Conservation (phyloP, 2,888 invertebrate genomes). For the Himalopsyche kuldschensis region DNA sequence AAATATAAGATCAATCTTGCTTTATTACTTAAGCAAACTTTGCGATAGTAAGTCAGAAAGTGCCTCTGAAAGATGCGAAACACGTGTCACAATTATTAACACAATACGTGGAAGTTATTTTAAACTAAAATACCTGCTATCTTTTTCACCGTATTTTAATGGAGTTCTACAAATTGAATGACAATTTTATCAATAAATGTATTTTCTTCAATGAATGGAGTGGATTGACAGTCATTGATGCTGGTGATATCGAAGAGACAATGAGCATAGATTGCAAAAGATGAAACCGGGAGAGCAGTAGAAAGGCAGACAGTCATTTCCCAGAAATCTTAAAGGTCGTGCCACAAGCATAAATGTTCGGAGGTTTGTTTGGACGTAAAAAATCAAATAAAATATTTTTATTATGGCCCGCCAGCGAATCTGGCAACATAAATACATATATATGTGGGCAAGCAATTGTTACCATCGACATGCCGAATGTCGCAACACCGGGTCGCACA, state of each 20-base stretch:
- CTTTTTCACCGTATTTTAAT: too few species aligned
- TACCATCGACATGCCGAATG: neutral
- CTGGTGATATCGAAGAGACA: neutral
- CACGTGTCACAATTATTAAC: too few species aligned
- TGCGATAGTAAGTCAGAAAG: too few species aligned
- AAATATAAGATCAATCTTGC: too few species aligned
- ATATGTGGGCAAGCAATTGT: neutral
- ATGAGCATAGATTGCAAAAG: neutral
- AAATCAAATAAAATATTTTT: conserved; percentile 28
- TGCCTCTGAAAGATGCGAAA: too few species aligned
- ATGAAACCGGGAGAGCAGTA: neutral
- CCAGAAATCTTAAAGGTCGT: conserved; percentile 22
- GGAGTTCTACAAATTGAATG: too few species aligned
- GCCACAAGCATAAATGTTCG: conserved; percentile 18
- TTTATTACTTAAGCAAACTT: too few species aligned
- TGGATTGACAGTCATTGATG: neutral
- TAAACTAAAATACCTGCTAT: too few species aligned
- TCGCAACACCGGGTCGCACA: neutral
- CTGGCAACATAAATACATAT: neutral
- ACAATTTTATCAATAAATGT: too few species aligned
- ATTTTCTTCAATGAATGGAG: too few species aligned
- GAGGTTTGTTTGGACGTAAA: conserved; percentile 25
- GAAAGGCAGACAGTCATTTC: conserved; percentile 11
- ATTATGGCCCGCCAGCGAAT: conserved; percentile 16
- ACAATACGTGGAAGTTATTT: too few species aligned